Base-by-base conservation (phyloP, 2,797 vertebrate species). In the Danio jaintianensis region DNA sequence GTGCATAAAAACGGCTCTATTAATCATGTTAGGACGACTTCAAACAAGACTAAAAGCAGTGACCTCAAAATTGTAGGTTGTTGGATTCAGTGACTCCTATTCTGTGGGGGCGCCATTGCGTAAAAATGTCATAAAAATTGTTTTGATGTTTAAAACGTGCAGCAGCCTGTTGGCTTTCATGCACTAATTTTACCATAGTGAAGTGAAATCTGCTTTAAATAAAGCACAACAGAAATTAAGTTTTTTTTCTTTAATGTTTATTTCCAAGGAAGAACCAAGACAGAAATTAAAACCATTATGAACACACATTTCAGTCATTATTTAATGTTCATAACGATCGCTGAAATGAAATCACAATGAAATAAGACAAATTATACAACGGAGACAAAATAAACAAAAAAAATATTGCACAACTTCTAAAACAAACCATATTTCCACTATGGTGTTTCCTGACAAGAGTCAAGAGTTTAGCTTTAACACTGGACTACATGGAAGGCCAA, bases 371-470 rank as follows among this genome's bases (percentile, higher is more conserved):
- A 90, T 95, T 92, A 93, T 94, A 97, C 89, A 89, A 90, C 90
- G 88, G 81, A 94, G 95, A 95, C 90, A 93, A 95, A 95, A 93
- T 95, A 94, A 95, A 94, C 92, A 94, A 94, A 94, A 87, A 93
- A 95, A 94, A 97, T 99, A 99, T 98, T 99, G 98, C 98, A 99
- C 97, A 93, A 91, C 96, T 95, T 93, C 92, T 94, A 96, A 96
- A 93, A 66, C 36, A 90, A 93, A 94, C 92, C 86, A 88, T 86
- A 89, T 85, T 92, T 92, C 88, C 80, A 85, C 71, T 86, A 84
- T 73, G 79, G 85, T 94, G 83, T 89, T 79, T 90, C 91, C 92
- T 89, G 89, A 86, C 89, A 80, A n/a, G 71, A 87, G 93, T 93
- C 91, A 95, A 93, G 94, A 95, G 89, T 93, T 90, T 94, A 90